phyloP scores from a whole-genome alignment of 2,797 vertebrate genomes.

The Salarias fasciatus region DNA sequence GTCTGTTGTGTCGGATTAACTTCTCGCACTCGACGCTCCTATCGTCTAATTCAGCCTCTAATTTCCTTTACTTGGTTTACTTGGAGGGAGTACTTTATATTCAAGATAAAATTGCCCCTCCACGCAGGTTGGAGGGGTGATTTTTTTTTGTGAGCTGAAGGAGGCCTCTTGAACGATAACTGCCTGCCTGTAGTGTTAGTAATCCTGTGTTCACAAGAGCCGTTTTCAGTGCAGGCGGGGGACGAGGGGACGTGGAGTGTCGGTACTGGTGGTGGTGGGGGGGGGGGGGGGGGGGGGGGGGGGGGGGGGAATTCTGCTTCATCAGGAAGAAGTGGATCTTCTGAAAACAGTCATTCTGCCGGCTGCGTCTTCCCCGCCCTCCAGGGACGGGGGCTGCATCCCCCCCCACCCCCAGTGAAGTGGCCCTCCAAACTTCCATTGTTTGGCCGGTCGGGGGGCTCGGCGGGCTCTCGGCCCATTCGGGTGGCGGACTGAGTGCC shows the following conservation, averaged over 20 bases:
- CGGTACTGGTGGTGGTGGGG: too few species aligned
- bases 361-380: constrained; percentile 45
- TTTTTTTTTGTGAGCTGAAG: constrained; percentile 67
- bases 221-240: constrained; percentile 39
- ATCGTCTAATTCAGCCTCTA: constrained; percentile 25
- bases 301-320: constrained; percentile 54
- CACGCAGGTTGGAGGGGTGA: constrained; percentile 52
- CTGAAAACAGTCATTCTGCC: constrained; percentile 73
- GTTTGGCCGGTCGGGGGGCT: constrained; percentile 49
- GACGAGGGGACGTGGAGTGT: too few species aligned
- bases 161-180: constrained; percentile 68
- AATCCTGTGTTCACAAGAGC: constrained; percentile 64
- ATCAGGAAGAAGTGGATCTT: constrained; percentile 78
- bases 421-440: constrained; percentile 75
- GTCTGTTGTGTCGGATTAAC: constrained; percentile 37
- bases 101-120: constrained; percentile 56
- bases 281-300: constrained; percentile 8
- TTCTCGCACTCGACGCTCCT: constrained; percentile 34
- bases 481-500: constrained; percentile 65
- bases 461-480: constrained; percentile 62
- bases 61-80: constrained; percentile 51
- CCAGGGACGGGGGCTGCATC: constrained; percentile 61
- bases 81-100: constrained; percentile 49
- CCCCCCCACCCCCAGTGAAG: constrained; percentile 50
- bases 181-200: constrained; percentile 62